Base-by-base conservation (phyloP, 2,113 vertebrate species). In the Elaphurus davidianus region DNA sequence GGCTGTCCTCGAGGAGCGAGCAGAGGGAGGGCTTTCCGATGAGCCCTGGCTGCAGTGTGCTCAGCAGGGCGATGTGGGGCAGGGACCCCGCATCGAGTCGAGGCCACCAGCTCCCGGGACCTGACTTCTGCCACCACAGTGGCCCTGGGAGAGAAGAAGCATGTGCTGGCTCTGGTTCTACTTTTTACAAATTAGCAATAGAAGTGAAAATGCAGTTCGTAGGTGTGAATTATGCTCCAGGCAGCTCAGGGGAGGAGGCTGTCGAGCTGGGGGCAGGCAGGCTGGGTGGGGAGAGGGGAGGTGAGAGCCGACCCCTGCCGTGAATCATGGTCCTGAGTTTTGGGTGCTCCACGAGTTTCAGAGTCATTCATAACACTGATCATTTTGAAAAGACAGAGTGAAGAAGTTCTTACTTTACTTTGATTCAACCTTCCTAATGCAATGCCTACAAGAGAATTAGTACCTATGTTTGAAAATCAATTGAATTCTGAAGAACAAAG, bases 41-140 rank as follows among this genome's bases (percentile, higher is more conserved):
- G 47, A 79, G 9, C 47, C 59, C 85, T 60, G 54, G n/a, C 47
- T 47, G 54, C 2, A 27, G 2, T 19, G 50, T 91, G 6, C 8
- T 78, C 21, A n/a, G 50, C 50, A 6, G 17, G 47, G 2, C n/a
- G 89, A 33, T 0, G 0, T 12, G 43, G 19, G 14, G 3, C 45
- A 54, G 47, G 54, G 62, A 87, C 21, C 74, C 33, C 0, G 9
- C 2, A 25, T 43, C 0, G 9, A 84, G 2, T 43, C 0, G 9
- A 84, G 2, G 62, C 36, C 6, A 27, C 19, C 76, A n/a, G 15
- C 43, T 64, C 28, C 1, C 2, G 0, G 4, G 5, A 47, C 71
- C 43, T 36, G 60, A 47, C 13, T 36, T 78, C 79, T 54, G 54
- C n/a, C 62, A 28, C 16, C 1, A 0, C 16, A 50, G 40, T 27